phyloP scores from a whole-genome alignment of 1,140 invertebrate genomes.

The Panulirus ornatus region DNA sequence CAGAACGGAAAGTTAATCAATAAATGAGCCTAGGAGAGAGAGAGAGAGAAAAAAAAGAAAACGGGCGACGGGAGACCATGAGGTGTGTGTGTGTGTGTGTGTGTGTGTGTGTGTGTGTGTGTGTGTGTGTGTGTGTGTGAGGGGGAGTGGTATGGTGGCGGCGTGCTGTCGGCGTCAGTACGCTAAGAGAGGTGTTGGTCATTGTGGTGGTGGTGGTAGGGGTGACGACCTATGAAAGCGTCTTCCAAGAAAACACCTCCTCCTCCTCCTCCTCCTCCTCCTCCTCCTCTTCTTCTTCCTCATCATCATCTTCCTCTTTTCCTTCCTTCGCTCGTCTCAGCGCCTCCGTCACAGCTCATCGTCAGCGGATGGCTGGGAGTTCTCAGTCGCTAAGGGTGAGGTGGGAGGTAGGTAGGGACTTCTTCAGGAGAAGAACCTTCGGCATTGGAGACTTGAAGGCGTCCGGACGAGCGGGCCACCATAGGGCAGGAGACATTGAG shows the following conservation, averaged over 20 bases:
- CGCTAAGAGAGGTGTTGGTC: background rate
- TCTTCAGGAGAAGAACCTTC: no score
- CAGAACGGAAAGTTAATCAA: no score
- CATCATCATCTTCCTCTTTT: background rate
- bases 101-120: no score
- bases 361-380: no score
- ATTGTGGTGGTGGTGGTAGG: background rate
- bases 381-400: no score
- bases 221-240: slow-evolving; percentile 3
- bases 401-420: no score
- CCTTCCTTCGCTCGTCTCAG: background rate
- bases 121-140: no score
- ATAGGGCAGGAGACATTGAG: no score
- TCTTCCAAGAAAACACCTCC: background rate
- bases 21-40: no score
- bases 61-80: background rate
- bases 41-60: background rate
- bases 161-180: background rate
- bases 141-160: background rate
- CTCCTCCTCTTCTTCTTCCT: background rate
- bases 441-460: no score
- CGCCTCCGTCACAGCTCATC: background rate
- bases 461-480: no score
- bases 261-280: background rate
- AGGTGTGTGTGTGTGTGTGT: no score